A percentile compares a stretch with the other conserved stretches of the same genome.
These are phyloP conservation scores for Phainopepla nitens DNA, from an alignment of 2,113 vertebrate species.

Conservation along the genomic window DNA sequence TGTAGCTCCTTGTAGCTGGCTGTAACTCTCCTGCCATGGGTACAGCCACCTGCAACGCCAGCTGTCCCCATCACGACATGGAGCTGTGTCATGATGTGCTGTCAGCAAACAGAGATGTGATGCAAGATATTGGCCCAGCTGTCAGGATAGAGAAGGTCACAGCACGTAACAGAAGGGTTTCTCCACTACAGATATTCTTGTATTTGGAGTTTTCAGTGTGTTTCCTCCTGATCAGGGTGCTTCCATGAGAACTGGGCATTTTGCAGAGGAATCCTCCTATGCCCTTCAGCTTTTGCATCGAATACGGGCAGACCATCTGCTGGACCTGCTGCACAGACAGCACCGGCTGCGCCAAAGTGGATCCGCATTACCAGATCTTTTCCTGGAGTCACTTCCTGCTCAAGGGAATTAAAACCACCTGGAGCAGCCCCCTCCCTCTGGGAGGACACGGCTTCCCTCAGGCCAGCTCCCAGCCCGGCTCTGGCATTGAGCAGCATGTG, in stretches of 20 bases:
- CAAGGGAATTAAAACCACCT: not conserved
- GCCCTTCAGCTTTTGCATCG: not conserved
- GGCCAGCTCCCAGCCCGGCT: not conserved
- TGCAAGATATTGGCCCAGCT: not conserved
- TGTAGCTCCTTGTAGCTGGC: not conserved
- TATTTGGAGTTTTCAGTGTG: not conserved
- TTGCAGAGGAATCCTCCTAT: not conserved
- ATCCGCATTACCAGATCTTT: not conserved
- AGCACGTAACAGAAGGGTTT: not conserved
- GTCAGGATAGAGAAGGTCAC: not conserved
- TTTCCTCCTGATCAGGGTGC: not conserved
- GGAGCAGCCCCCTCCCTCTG: not conserved
- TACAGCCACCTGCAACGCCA: not conserved
- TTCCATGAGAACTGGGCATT: not conserved
- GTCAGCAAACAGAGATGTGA: not conserved
- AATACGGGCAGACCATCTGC: not conserved
- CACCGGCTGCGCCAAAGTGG: not conserved
- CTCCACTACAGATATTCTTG: not conserved
- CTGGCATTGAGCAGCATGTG: accelerated
- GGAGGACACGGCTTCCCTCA: not conserved
- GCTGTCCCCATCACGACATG: accelerated
- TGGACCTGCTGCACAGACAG: not conserved
- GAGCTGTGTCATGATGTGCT: accelerated
- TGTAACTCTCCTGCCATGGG: not conserved
- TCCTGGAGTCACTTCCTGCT: not conserved